Evolutionary conservation across 2,113 vertebrate species (phyloP), one percentile per base, ranked within the genome.

Genomic region (Protomyctophum bolini): DNA sequence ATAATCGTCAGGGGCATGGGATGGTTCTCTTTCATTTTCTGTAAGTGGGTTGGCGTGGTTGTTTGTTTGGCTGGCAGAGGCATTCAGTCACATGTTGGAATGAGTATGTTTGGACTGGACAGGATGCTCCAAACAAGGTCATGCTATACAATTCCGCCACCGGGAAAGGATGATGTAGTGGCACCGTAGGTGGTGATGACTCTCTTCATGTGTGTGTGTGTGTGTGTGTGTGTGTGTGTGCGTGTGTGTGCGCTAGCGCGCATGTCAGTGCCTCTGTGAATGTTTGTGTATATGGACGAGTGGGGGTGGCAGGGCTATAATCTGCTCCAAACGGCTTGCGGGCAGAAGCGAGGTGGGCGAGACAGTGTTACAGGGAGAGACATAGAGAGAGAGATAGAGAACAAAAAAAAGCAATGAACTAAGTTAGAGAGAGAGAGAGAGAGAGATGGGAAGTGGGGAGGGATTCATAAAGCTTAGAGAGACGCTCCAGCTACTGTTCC

Each of bases 291-390:
- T 77, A 83, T 79, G 89, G 81, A 82, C 68, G 73, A 86, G 88
- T 88, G 89, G 86, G 86, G 88, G 86, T 87, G 88, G 88, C 85
- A 88, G 85, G 89, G 84, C 85, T 88, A 90, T 91, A 92, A 91
- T 92, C 88, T 92, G 91, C 88, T 91, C 73, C 87, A 88, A 92
- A 91, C 87, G 83, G 91, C 91, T 89, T 74, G 90, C 87, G 88
- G 89, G 83, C 85, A 89, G 86, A 90, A 85, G 86, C 84, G 81
- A 88, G 87, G 87, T 90, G 88, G 91, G 87, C 88, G 88, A 91
- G 90, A 91, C 90, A 88, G 90, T 85, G 88, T 89, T 89, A 88
- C 87, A 86, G 83, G 87, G 75, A 89, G 84, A 88, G 57, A 82
- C 70, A 73, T 6, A 68, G 68, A 70, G 50, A 45, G 76, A 67